Conservation (phyloP, 2,888 invertebrate species). For the Scaptomyza tumidula region DNA sequence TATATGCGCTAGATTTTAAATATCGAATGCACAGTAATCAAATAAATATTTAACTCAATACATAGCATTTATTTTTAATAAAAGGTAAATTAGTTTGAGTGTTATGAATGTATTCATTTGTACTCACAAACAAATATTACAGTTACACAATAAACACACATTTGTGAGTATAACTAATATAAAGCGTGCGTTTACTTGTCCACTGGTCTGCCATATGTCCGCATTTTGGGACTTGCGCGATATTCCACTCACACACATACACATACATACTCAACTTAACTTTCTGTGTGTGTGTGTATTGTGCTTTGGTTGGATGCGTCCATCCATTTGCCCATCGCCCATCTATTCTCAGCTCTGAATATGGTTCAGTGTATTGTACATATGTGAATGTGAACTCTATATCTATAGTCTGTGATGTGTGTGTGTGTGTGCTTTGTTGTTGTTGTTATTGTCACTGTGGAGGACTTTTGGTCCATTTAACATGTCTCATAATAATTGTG, state of each 20-base stretch:
- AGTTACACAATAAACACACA: neutral
- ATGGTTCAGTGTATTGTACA: conserved; percentile 17
- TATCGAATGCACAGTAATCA: too few species aligned
- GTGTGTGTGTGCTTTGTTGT: conserved; percentile 35
- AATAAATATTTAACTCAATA: too few species aligned
- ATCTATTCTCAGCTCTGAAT: conserved; percentile 27
- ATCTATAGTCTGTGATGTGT: conserved; percentile 5
- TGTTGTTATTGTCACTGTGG: conserved; percentile 53
- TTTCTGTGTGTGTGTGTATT: conserved; percentile 17
- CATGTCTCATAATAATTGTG: conserved; percentile 83
- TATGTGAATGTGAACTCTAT: conserved; percentile 27
- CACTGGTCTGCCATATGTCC: conserved; percentile 67
- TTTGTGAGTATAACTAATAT: neutral
- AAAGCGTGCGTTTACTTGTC: conserved; percentile 38
- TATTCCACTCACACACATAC: conserved; percentile 42
- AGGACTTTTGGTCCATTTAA: conserved; percentile 83
- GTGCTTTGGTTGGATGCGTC: conserved; percentile 42
- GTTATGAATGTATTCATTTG: neutral
- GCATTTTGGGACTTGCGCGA: conserved; percentile 68
- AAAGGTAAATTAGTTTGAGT: neutral
- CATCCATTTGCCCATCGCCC: conserved; percentile 45
- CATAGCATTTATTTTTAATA: too few species aligned
- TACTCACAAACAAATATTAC: neutral
- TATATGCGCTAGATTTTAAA: too few species aligned
- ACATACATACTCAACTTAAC: neutral